phyloP scores from a whole-genome alignment of 2,113 vertebrate species.

The Neolamprologus devosi region DNA sequence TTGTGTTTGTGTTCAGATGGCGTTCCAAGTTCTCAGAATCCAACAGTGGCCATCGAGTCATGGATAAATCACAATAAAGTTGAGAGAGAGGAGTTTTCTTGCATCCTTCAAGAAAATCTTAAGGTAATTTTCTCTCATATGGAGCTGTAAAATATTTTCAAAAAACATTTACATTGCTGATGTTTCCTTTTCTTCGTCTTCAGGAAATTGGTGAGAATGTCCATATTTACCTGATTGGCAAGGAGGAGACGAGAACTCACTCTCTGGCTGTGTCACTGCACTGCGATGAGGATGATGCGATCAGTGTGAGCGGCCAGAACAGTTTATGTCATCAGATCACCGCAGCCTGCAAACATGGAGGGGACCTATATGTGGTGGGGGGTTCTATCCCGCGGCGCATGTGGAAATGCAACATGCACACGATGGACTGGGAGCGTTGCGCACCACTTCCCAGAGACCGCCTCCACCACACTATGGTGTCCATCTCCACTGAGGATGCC shows the following conservation, averaged over 20 bases:
- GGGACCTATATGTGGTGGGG: constrained; percentile 92
- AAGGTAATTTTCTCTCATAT: constrained; percentile 73
- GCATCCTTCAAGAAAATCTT: constrained; percentile 83
- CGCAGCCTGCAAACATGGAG: constrained; percentile 92
- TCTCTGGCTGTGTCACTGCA: constrained; percentile 91
- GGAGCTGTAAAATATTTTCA: neutral
- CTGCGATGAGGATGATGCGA: constrained; percentile 88
- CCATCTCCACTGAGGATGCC: constrained; percentile 82
- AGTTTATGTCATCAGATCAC: constrained; percentile 98
- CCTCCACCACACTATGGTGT: constrained; percentile 94
- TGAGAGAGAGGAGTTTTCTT: constrained; percentile 85
- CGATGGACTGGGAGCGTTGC: constrained; percentile 98
- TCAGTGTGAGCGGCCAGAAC: constrained; percentile 95
- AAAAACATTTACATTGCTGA: neutral
- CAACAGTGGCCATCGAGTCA: constrained; percentile 83
- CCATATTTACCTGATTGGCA: constrained; percentile 96
- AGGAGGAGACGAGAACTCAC: constrained; percentile 91
- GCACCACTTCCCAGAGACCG: constrained; percentile 92
- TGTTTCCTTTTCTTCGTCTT: neutral
- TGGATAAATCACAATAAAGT: constrained; percentile 98
- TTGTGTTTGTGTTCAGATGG: constrained; percentile 75
- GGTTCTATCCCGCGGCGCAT: constrained; percentile 96
- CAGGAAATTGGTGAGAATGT: constrained; percentile 97
- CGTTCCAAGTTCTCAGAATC: constrained; percentile 93
- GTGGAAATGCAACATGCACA: constrained; percentile 99